Evolutionary conservation across 2,797 vertebrate genomes (phyloP).

Genomic region (Amniataba percoides): DNA sequence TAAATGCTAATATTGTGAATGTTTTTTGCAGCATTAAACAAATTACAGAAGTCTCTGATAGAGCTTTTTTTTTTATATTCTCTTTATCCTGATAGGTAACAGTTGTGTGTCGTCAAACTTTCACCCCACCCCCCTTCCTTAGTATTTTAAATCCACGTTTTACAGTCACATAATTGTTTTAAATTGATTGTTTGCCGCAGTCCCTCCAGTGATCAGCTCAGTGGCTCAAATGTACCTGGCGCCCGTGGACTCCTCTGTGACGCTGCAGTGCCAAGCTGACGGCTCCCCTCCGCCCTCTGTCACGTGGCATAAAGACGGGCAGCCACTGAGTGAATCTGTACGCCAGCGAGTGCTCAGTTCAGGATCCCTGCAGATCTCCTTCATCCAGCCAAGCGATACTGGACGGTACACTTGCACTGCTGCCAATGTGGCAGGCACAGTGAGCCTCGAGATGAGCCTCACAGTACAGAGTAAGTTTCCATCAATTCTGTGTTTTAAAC

Average conservation of each 20-base stretch:
- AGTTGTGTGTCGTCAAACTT: background rate
- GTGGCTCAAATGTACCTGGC: constrained; percentile 82
- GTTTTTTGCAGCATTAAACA: background rate
- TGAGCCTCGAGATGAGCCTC: constrained; percentile 85
- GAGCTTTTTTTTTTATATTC: background rate
- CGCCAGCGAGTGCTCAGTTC: constrained; percentile 88
- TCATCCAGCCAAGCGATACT: constrained; percentile 87
- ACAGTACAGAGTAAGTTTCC: constrained; percentile 87
- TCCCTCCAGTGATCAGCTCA: constrained; percentile 91
- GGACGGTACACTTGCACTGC: constrained; percentile 92
- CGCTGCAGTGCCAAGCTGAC: constrained; percentile 87
- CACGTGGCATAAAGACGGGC: constrained; percentile 91
- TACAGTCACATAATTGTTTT: background rate
- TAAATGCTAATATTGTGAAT: background rate
- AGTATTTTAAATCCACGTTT: background rate
- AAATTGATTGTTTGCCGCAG: constrained; percentile 69
- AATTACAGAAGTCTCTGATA: fast-evolving
- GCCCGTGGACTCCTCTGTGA: constrained; percentile 89
- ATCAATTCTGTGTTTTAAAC: background rate
- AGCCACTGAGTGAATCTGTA: constrained; percentile 84
- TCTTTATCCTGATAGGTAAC: background rate
- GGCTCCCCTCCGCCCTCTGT: constrained; percentile 90
- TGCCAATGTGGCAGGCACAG: constrained; percentile 90
- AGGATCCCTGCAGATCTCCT: constrained; percentile 92
- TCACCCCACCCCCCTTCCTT: background rate